Base-by-base conservation (phyloP, 2,888 invertebrate species). In the Caenorhabditis afra region DNA sequence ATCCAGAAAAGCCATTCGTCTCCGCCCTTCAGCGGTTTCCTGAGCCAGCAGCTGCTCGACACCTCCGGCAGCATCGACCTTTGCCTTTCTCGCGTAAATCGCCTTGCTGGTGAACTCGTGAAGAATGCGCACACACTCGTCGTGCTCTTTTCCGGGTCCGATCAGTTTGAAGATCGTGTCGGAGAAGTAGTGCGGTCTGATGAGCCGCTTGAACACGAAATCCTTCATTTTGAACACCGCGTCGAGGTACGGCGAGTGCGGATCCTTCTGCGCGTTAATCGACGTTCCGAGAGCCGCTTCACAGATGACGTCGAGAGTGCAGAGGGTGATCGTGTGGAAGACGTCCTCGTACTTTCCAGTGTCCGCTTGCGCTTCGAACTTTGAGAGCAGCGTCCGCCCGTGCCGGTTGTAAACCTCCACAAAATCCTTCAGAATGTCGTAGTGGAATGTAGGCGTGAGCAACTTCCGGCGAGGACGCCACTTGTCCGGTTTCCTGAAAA, bases 241-340 rank as follows among this genome's bases (percentile, higher is more conserved):
- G 57, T 89, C 88, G 62, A 89, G 66, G 73, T 89, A 89, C 22
- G 87, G 86, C 1, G 85, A 85, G 53, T 87, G 68, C 8, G 83
- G 82, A 22, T 83, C 87, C 20, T 84, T 83, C 66, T 89, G 89
- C 0, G 89, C 90, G 64, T 89, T 85, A 39, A 88, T 87, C 55
- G 85, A 84, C 11, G 84, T 83, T 29, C 89, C 89, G 4, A 89
- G 75, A 0, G 90, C 88, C 0, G 88, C 84, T 74, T 91, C 92
- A 87, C 91, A 92, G 23, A 92, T 92, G 70, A 92, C 91, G 81
- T 92, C 92, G 64, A 92, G 85, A 5, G 92, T 91, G 87, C 91
- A 92, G 7, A 91, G 85, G 11, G 91, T 90, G 18, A 92, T 68
- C 79, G 80, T 83, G 41, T 86, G 86, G 76, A 86, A 85, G 0